phyloP scores from a whole-genome alignment of 2,113 vertebrate species.

The Nyctereutes procyonoides region DNA sequence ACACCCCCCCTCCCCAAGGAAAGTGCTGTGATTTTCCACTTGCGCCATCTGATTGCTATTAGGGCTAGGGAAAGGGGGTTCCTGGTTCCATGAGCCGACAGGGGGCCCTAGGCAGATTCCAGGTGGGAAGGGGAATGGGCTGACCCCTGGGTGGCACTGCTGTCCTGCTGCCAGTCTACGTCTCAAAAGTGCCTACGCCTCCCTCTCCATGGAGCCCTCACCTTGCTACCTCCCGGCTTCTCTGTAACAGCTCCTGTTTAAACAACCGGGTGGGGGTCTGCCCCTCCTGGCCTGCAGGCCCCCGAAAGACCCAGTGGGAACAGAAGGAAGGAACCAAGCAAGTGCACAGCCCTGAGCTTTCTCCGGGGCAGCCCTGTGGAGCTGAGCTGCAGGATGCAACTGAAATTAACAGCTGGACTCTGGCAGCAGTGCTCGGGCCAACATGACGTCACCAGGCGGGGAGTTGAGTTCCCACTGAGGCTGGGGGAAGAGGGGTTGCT shows the following conservation, averaged over 20 bases:
- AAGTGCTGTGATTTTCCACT: slow-evolving; percentile 63
- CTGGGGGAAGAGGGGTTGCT: not conserved
- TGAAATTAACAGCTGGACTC: slow-evolving; percentile 65
- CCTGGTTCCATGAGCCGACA: not conserved
- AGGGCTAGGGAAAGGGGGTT: slow-evolving; percentile 48
- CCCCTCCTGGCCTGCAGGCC: not conserved
- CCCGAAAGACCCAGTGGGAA: not conserved
- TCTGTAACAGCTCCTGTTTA: not conserved
- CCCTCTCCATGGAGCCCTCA: not conserved
- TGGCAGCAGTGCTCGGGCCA: slow-evolving; percentile 59
- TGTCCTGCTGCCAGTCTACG: not conserved
- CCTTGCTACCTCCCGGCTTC: not conserved
- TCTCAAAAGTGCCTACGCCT: not conserved
- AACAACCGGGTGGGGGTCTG: not conserved
- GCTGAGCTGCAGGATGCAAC: not conserved
- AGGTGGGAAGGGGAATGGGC: not conserved
- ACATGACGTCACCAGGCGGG: slow-evolving; percentile 50
- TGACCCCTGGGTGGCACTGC: not conserved
- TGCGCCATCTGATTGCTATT: slow-evolving; percentile 69
- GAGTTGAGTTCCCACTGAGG: slow-evolving; percentile 62
- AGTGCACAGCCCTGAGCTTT: not conserved
- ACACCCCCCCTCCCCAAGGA: not conserved
- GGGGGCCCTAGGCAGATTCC: not conserved
- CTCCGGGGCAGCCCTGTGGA: not conserved
- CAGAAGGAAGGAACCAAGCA: not conserved